Evolutionary conservation across 2,797 vertebrate genomes (phyloP).

Genomic region (Cuniculus paca): DNA sequence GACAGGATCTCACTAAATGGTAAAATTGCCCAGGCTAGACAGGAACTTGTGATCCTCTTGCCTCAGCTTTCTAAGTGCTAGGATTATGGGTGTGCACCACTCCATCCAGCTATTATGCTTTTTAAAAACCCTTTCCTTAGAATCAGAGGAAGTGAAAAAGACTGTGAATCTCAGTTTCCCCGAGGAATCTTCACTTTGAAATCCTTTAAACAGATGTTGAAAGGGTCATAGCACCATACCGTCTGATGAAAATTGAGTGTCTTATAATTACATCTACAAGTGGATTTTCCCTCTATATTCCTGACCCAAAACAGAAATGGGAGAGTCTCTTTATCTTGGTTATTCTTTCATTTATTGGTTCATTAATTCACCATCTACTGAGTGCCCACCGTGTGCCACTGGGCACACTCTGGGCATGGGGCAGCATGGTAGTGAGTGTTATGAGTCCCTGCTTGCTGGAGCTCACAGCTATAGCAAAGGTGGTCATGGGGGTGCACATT

Average conservation of each 20-base stretch:
- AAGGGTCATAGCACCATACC: neutral
- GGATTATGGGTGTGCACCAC: neutral
- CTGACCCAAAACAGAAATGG: neutral
- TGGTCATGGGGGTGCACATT: too few species aligned
- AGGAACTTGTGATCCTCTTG: neutral
- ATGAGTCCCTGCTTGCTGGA: fast-evolving
- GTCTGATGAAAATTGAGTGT: neutral
- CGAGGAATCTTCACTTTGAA: neutral
- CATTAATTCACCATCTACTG: neutral
- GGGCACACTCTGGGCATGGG: fast-evolving
- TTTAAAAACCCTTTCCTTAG: constrained; percentile 22
- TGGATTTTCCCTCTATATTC: neutral
- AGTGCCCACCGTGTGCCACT: neutral
- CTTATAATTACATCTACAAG: neutral
- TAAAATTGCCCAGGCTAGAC: neutral
- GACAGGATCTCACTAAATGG: neutral
- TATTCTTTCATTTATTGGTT: neutral
- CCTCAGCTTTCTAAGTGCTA: neutral
- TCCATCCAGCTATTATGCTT: neutral
- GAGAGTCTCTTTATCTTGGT: neutral
- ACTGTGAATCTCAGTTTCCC: neutral
- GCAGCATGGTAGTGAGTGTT: fast-evolving
- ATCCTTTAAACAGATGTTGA: neutral
- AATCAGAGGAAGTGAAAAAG: neutral
- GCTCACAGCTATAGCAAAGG: neutral